Conservation (phyloP, 1,140 invertebrate species). For the Bombyx mandarina region DNA sequence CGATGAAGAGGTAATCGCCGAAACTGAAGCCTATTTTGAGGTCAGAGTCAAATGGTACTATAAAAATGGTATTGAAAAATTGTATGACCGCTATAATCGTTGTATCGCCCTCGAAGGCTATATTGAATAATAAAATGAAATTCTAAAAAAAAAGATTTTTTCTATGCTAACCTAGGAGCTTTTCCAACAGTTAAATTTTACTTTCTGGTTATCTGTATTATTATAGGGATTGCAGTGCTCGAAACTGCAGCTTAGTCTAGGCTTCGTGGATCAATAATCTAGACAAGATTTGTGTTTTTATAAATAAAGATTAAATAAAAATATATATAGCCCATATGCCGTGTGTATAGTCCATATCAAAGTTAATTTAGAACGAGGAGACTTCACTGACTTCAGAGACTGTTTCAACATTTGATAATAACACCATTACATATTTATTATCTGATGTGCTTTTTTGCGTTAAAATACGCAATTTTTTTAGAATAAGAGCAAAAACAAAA, state of each 20-base stretch:
- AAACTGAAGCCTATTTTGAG: slow-evolving; percentile 15
- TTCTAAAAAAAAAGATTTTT: slow-evolving; percentile 17
- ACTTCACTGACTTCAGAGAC: no score
- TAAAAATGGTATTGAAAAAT: slow-evolving; percentile 12
- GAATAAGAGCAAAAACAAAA: no score
- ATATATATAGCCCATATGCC: no score
- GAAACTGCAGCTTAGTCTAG: neutral
- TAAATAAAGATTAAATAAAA: no score
- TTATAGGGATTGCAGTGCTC: neutral
- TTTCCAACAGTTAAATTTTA: slow-evolving; percentile 7
- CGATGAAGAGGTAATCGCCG: slow-evolving; percentile 16
- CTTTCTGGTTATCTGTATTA: neutral
- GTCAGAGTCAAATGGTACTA: slow-evolving; percentile 8
- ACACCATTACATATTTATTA: no score
- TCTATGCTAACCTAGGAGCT: slow-evolving; percentile 7
- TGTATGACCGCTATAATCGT: slow-evolving; percentile 12
- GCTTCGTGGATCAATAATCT: neutral
- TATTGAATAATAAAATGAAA: slow-evolving; percentile 18
- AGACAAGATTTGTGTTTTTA: no score
- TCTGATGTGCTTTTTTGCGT: no score
- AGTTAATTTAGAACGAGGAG: no score
- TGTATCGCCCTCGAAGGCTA: slow-evolving; percentile 18
- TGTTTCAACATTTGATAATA: no score
- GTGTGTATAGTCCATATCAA: no score
- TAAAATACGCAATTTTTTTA: no score